These are phyloP conservation scores for Cercocebus atys DNA, from an alignment of 2,113 vertebrate genomes.

Conservation along the genomic window DNA sequence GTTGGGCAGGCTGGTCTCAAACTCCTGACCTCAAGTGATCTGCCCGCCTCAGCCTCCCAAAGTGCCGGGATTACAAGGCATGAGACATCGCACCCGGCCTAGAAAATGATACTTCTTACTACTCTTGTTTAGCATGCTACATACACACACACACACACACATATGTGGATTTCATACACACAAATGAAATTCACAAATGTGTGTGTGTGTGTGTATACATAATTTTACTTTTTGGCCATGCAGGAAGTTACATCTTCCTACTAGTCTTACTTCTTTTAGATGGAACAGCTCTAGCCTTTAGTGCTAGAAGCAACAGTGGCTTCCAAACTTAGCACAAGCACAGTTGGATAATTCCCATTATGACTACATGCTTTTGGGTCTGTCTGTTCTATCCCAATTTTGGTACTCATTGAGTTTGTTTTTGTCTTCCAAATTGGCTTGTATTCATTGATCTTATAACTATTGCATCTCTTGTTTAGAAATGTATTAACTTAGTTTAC, in stretches of 20 bases:
- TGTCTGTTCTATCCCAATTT: background rate
- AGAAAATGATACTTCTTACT: background rate
- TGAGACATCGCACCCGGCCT: background rate
- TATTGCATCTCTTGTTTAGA: background rate
- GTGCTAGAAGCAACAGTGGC: slow-evolving; percentile 1
- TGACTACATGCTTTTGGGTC: background rate
- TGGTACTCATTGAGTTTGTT: background rate
- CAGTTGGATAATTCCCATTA: background rate
- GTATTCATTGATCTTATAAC: background rate
- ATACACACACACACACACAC: background rate
- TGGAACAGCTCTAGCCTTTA: background rate
- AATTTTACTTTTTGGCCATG: background rate
- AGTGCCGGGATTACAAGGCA: too few species aligned
- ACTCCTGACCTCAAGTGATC: too few species aligned
- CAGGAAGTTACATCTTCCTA: background rate
- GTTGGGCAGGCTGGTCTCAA: too few species aligned
- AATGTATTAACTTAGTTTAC: background rate
- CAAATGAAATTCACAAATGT: too few species aligned
- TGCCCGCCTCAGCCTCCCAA: too few species aligned
- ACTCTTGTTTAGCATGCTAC: background rate
- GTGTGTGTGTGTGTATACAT: background rate
- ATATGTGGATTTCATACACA: too few species aligned
- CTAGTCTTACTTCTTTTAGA: background rate
- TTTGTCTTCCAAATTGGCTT: background rate
- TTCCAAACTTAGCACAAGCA: slow-evolving; percentile 1